A percentile compares a stretch with the other conserved stretches of the same genome.
Evolutionary conservation across 2,888 invertebrate species (phyloP).

Genomic region (Acanthosepion pharaonis): DNA sequence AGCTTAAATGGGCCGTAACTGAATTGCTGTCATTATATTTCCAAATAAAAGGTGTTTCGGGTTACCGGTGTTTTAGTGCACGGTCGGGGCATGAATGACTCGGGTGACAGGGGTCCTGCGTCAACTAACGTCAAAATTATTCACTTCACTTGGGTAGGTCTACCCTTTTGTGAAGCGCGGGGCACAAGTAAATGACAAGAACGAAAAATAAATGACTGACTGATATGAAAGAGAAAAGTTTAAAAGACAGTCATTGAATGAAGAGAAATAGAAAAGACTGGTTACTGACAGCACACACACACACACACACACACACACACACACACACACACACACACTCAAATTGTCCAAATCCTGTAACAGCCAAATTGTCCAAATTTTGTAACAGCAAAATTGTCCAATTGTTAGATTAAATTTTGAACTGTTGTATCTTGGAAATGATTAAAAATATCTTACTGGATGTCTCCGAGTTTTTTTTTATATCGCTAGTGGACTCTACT

Average conservation of each 20-base stretch:
- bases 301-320: too few species aligned
- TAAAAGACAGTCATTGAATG: background rate
- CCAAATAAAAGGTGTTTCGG: background rate
- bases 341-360: too few species aligned
- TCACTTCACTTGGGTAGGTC: background rate
- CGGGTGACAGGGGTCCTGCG: background rate
- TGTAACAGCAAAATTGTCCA: too few species aligned
- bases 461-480: too few species aligned
- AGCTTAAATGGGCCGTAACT: background rate
- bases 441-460: too few species aligned
- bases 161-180: background rate
- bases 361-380: too few species aligned
- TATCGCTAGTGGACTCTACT: too few species aligned
- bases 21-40: background rate
- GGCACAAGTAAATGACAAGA: background rate
- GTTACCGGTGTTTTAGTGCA: background rate
- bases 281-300: too few species aligned
- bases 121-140: conserved; percentile 33
- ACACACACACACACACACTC: too few species aligned
- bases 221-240: background rate
- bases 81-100: background rate
- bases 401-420: too few species aligned
- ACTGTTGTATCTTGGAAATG: too few species aligned
- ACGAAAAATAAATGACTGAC: background rate
- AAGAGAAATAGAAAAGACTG: too few species aligned